phyloP scores from a whole-genome alignment of 1,140 invertebrate genomes.

The Drosophila persimilis region DNA sequence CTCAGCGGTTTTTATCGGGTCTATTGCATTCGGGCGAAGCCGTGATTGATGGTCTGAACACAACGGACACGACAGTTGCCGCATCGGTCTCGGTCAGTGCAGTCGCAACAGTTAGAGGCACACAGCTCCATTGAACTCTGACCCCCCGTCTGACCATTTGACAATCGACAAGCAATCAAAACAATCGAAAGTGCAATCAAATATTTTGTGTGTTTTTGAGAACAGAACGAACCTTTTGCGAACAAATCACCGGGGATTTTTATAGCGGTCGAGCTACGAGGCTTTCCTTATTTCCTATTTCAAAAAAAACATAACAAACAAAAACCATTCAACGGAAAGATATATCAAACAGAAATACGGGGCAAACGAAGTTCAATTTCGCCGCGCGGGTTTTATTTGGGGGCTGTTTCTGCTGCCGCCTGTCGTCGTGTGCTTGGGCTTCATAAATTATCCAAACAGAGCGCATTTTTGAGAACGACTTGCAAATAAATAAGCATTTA shows the following conservation, averaged over 20 bases:
- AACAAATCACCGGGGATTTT: constrained; percentile 35
- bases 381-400: constrained; percentile 35
- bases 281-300: constrained; percentile 35
- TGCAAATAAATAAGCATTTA: constrained; percentile 81
- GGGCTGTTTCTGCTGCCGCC: constrained; percentile 10
- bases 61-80: constrained; percentile 44
- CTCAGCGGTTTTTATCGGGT: constrained; percentile 44
- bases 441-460: constrained; percentile 75
- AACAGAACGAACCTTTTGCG: constrained; percentile 14
- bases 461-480: constrained; percentile 75
- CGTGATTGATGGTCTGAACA: constrained; percentile 66
- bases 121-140: constrained; percentile 15
- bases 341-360: constrained; percentile 30
- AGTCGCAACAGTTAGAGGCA: constrained; percentile 23
- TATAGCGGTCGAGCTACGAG: constrained; percentile 51
- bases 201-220: constrained; percentile 43
- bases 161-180: constrained; percentile 11
- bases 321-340: constrained; percentile 27
- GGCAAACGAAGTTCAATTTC: constrained; percentile 65
- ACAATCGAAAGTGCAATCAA: constrained; percentile 51
- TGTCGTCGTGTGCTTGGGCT: constrained; percentile 69
- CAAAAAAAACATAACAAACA: constrained; percentile 28
- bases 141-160: constrained; percentile 1
- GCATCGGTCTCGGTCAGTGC: constrained; percentile 59
- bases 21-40: constrained; percentile 50